Evolutionary conservation across 2,113 vertebrate genomes (phyloP).

Genomic region (Oreochromis aureus): DNA sequence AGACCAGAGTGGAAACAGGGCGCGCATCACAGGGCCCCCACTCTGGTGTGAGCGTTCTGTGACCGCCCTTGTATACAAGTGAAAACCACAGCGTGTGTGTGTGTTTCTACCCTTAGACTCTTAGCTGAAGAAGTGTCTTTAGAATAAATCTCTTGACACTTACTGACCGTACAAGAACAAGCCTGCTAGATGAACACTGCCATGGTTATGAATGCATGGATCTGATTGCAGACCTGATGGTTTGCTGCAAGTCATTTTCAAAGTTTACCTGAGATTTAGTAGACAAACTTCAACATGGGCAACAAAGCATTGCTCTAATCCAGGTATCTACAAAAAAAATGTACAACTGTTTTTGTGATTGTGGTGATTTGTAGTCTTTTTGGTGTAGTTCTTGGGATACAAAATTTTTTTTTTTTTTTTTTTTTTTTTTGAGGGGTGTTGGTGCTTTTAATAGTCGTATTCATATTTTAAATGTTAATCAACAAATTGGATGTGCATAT

Average conservation of each 20-base stretch:
- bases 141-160: neutral
- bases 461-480: neutral
- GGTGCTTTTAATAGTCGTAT: neutral
- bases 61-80: no score
- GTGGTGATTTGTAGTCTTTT: no score
- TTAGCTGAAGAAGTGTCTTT: no score
- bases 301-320: neutral
- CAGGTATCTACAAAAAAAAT: neutral
- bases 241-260: neutral
- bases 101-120: no score
- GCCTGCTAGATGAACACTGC: neutral
- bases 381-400: no score
- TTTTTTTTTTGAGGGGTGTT: neutral
- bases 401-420: neutral
- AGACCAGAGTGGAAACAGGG: no score
- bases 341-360: no score
- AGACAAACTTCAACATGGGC: accelerated
- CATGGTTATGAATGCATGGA: neutral
- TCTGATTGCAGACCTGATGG: neutral
- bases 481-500: neutral
- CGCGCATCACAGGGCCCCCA: no score
- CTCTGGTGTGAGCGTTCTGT: no score
- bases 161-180: neutral
- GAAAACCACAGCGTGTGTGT: no score
- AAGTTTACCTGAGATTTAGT: neutral